phyloP scores from a whole-genome alignment of 2,113 vertebrate species.

The Pelmatolapia mariae region DNA sequence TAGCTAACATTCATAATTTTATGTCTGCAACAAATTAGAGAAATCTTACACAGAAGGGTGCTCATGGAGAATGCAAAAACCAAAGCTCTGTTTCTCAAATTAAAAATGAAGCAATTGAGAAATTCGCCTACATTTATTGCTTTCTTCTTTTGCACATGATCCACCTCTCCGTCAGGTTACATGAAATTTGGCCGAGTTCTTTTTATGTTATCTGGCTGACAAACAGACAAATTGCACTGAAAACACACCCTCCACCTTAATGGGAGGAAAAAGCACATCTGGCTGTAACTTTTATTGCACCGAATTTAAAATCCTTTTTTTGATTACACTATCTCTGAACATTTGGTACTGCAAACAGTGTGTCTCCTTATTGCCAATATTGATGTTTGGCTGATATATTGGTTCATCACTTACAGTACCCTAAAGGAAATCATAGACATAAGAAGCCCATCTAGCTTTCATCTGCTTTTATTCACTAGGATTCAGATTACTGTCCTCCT shows the following conservation, averaged over 20 bases:
- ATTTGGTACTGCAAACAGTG: not conserved
- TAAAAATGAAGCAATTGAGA: not conserved
- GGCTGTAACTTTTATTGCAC: not conserved
- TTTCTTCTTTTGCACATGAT: not conserved
- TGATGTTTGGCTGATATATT: not conserved
- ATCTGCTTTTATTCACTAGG: not conserved
- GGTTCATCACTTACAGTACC: accelerated
- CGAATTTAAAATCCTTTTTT: not conserved
- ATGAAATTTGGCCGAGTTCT: not conserved
- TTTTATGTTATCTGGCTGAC: not conserved
- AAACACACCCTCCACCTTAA: not conserved
- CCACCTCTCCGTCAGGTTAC: not conserved
- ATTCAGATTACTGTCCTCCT: not conserved
- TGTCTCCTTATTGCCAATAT: not conserved
- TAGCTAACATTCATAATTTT: not conserved
- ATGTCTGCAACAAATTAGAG: not conserved
- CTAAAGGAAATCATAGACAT: not conserved
- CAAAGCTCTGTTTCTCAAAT: not conserved
- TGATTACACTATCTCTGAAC: not conserved
- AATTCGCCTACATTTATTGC: not conserved
- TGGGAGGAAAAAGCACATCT: accelerated
- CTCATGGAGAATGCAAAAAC: too few relatives aligned
- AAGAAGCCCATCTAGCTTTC: not conserved
- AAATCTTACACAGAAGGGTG: too few relatives aligned
- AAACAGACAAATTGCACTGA: not conserved